phyloP scores from a whole-genome alignment of 2,797 vertebrate genomes.

The Pelobates cultripes region DNA sequence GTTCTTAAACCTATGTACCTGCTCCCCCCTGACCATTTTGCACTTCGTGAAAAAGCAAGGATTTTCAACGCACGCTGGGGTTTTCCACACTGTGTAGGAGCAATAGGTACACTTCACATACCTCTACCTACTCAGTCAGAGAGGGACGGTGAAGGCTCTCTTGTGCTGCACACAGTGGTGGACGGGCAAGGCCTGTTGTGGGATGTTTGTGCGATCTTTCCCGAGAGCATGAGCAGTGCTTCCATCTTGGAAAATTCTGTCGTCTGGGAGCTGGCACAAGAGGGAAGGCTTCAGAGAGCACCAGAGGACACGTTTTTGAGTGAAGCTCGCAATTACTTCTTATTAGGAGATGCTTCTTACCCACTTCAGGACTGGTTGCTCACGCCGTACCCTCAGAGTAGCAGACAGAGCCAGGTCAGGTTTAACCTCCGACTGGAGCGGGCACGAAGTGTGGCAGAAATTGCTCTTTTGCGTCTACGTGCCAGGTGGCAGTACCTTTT shows the following conservation, averaged over 20 bases:
- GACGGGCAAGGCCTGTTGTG: slow-evolving; percentile 70
- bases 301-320: slow-evolving; percentile 68
- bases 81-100: slow-evolving; percentile 72
- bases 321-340: slow-evolving; percentile 66
- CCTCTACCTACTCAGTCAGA: slow-evolving; percentile 68
- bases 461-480: slow-evolving; percentile 68
- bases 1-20: slow-evolving; percentile 71
- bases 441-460: slow-evolving; percentile 66
- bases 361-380: slow-evolving; percentile 74
- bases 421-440: slow-evolving; percentile 70
- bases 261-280: slow-evolving; percentile 69
- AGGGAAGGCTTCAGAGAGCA: slow-evolving; percentile 67
- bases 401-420: slow-evolving; percentile 64
- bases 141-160: slow-evolving; percentile 65
- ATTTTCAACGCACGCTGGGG: slow-evolving; percentile 69
- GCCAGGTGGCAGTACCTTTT: slow-evolving; percentile 75
- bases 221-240: slow-evolving; percentile 69
- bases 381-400: slow-evolving; percentile 67
- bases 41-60: slow-evolving; percentile 68
- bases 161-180: slow-evolving; percentile 71
- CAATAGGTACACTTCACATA: slow-evolving; percentile 69
- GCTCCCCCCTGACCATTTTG: slow-evolving; percentile 62
- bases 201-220: slow-evolving; percentile 70
- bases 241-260: slow-evolving; percentile 70
- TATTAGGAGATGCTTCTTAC: slow-evolving; percentile 68